Percentiles rank a stretch among this genome's conserved stretches.
phyloP scores from a whole-genome alignment of 30 jellyfish, hydroid and myxozoan species.

The Aurelia coerulea region DNA sequence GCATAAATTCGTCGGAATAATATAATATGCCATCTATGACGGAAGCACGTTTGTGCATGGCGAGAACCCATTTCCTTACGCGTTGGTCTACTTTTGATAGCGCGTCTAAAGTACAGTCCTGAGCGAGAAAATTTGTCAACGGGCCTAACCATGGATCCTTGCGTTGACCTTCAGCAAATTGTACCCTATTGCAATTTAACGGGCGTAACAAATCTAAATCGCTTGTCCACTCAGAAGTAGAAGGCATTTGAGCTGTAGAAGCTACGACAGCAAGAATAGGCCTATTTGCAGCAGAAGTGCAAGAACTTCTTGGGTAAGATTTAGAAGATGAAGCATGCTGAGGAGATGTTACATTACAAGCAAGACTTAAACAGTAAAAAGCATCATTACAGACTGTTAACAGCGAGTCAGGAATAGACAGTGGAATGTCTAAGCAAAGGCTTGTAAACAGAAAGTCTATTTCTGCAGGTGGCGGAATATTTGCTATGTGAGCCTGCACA shows the following conservation, averaged over 20 bases:
- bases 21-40: constrained; percentile 23
- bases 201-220: constrained; percentile 12
- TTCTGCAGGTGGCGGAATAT: constrained; percentile 21
- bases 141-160: constrained; percentile 21
- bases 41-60: constrained; percentile 11
- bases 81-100: too few relatives aligned
- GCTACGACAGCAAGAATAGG: too few relatives aligned
- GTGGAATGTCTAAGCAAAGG: not conserved
- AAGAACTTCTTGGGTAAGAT: too few relatives aligned
- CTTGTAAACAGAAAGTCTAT: not conserved
- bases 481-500: not conserved
- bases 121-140: constrained; percentile 4
- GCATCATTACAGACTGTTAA: too few relatives aligned
- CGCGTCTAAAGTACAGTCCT: not conserved
- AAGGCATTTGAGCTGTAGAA: not conserved
- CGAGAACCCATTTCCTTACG: too few relatives aligned
- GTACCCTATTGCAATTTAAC: constrained; percentile 2
- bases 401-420: too few relatives aligned
- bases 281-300: too few relatives aligned
- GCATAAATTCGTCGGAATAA: constrained; percentile 31
- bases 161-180: constrained; percentile 15
- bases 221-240: not conserved
- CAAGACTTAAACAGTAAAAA: too few relatives aligned
- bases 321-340: too few relatives aligned
- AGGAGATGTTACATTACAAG: too few relatives aligned